phyloP scores from a whole-genome alignment of 2,888 invertebrate species.

The Magallana nippona region DNA sequence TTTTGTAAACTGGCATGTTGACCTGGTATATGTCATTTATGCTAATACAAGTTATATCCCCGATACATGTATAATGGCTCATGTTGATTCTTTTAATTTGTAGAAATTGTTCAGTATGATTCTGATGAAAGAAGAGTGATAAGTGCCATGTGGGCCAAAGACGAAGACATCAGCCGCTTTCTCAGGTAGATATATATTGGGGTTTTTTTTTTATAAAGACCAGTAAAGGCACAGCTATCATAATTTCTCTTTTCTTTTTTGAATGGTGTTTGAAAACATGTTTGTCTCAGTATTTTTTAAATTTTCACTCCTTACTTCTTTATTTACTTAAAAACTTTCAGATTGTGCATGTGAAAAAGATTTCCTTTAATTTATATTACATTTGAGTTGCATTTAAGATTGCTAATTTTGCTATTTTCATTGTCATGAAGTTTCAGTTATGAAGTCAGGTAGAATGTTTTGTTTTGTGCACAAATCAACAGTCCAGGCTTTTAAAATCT shows the following conservation, averaged over 20 bases:
- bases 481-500: background rate
- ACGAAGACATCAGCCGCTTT: conserved; percentile 95
- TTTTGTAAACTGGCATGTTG: too few species aligned
- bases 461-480: background rate
- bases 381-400: background rate
- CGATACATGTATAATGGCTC: too few species aligned
- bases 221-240: too few species aligned
- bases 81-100: background rate
- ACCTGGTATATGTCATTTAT: too few species aligned
- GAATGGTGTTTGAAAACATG: too few species aligned
- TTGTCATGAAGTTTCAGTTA: conserved; percentile 1
- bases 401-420: background rate
- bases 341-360: background rate
- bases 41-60: too few species aligned
- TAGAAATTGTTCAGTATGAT: conserved; percentile 88
- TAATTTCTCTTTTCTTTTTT: too few species aligned
- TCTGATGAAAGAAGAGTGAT: conserved; percentile 89
- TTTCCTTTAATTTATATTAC: background rate
- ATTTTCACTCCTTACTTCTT: background rate
- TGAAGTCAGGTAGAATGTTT: conserved; percentile 30
- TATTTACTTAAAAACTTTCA: background rate
- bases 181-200: conserved; percentile 84
- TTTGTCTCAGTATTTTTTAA: background rate
- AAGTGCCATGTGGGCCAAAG: conserved; percentile 93
- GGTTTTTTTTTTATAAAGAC: too few species aligned